Conservation (phyloP, 2,888 invertebrate genomes). For the Mythimna pallens region DNA sequence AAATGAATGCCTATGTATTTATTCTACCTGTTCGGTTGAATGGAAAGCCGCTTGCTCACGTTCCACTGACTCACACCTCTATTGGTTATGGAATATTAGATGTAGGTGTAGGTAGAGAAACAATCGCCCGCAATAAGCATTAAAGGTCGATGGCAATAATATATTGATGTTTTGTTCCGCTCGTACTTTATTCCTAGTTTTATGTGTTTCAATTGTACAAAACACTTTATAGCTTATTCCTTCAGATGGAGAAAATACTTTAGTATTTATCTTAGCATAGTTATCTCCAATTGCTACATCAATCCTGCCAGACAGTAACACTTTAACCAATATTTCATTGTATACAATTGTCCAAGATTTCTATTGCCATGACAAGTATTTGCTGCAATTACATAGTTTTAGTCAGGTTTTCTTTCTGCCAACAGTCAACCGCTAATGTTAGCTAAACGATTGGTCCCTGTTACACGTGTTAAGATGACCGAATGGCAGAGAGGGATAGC, state of each 20-base stretch:
- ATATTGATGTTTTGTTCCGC: constrained; percentile 31
- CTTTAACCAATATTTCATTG: constrained; percentile 29
- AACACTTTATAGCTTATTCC: constrained; percentile 11
- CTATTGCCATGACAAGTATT: constrained; percentile 56
- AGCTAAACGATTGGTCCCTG: constrained; percentile 38
- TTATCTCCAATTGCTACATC: constrained; percentile 10
- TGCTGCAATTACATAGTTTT: constrained; percentile 59
- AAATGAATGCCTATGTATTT: constrained; percentile 8
- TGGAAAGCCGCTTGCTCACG: constrained; percentile 61
- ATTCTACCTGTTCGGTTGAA: constrained; percentile 50
- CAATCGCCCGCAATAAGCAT: constrained; percentile 42
- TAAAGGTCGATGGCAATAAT: constrained; percentile 44
- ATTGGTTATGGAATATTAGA: constrained; percentile 50
- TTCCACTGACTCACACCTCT: constrained; percentile 62
- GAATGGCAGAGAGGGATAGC: constrained; percentile 56
- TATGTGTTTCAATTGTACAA: constrained; percentile 27
- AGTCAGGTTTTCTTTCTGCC: constrained; percentile 58
- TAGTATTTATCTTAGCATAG: not conserved
- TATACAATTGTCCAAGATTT: constrained; percentile 49
- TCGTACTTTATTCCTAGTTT: constrained; percentile 30
- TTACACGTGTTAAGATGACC: constrained; percentile 44
- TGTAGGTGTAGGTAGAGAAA: constrained; percentile 55
- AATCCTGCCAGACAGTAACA: not conserved
- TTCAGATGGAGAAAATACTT: not conserved
- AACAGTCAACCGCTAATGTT: constrained; percentile 57